A percentile compares a stretch with the other conserved stretches of the same genome.
Evolutionary conservation across 2,797 vertebrate genomes (phyloP).

Genomic region (Mus minutoides): DNA sequence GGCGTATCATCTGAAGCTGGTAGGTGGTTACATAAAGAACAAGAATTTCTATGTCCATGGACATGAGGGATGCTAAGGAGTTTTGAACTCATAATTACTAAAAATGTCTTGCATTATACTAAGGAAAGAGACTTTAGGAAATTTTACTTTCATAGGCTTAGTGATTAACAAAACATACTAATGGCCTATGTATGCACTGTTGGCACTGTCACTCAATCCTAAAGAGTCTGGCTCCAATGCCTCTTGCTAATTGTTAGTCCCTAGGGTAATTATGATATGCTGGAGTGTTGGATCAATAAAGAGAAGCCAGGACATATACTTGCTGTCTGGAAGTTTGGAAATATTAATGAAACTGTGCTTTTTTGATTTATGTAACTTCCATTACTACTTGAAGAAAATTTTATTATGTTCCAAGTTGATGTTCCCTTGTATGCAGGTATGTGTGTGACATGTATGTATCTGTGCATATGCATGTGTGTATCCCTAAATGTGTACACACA

Average conservation of each 20-base stretch:
- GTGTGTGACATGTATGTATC: too few relatives aligned
- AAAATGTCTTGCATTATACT: neutral
- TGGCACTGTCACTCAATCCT: neutral
- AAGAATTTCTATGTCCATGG: neutral
- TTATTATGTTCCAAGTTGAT: neutral
- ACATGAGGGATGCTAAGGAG: neutral
- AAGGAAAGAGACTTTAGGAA: neutral
- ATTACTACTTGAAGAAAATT: neutral
- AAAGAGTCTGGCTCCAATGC: neutral
- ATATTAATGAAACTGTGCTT: neutral
- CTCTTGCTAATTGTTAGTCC: neutral
- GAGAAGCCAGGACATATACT: neutral
- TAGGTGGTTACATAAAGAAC: neutral
- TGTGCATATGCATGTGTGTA: neutral
- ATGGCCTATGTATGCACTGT: neutral
- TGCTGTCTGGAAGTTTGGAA: neutral
- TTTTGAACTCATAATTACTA: neutral
- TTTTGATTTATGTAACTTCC: neutral
- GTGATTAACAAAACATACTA: neutral
- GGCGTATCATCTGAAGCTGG: neutral
- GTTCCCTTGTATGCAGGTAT: neutral
- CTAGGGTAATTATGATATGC: neutral
- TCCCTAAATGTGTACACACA: neutral
- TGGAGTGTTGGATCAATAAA: neutral
- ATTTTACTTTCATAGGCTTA: neutral